Percentiles rank a stretch among this genome's conserved stretches.
Conservation (phyloP, 2,888 invertebrate genomes). For the Amiota minor region DNA sequence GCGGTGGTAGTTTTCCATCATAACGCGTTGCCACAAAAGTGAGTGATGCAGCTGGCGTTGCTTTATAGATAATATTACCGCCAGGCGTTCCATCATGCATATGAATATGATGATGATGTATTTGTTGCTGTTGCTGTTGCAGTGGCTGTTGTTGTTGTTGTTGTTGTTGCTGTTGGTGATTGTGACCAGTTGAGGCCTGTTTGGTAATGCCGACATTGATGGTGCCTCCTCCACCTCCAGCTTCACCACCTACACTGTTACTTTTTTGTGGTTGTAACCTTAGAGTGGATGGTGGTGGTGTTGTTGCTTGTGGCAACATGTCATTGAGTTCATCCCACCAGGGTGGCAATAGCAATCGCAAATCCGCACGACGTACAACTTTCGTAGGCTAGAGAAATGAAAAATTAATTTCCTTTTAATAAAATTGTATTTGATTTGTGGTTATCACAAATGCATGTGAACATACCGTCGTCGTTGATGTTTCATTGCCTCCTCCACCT, state of each 20-base stretch:
- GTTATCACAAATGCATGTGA: background rate
- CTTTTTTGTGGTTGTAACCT: conserved; percentile 16
- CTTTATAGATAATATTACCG: conserved; percentile 56
- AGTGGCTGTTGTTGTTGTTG: conserved; percentile 29
- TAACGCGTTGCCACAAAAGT: conserved; percentile 68
- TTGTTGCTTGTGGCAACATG: conserved; percentile 62
- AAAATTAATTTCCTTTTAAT: conserved; percentile 24
- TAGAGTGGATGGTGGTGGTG: conserved; percentile 42
- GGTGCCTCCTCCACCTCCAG: background rate
- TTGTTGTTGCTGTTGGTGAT: conserved; percentile 11
- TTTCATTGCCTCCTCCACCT: conserved; percentile 37
- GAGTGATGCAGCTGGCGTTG: conserved; percentile 43
- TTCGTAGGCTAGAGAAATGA: conserved; percentile 54
- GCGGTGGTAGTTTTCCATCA: conserved; percentile 62
- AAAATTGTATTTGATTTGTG: conserved; percentile 2
- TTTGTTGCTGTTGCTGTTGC: conserved; percentile 34
- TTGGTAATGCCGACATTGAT: background rate
- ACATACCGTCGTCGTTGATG: conserved; percentile 37
- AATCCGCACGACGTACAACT: conserved; percentile 89
- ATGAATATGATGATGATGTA: conserved; percentile 40
- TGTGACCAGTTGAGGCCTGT: background rate
- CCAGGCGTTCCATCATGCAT: conserved; percentile 43
- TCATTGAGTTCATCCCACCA: conserved; percentile 97
- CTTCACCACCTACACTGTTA: background rate
- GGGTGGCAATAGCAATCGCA: conserved; percentile 92